A percentile compares a stretch with the other conserved stretches of the same genome.
Conservation (phyloP, 2,113 vertebrate genomes). For the Anhinga anhinga region DNA sequence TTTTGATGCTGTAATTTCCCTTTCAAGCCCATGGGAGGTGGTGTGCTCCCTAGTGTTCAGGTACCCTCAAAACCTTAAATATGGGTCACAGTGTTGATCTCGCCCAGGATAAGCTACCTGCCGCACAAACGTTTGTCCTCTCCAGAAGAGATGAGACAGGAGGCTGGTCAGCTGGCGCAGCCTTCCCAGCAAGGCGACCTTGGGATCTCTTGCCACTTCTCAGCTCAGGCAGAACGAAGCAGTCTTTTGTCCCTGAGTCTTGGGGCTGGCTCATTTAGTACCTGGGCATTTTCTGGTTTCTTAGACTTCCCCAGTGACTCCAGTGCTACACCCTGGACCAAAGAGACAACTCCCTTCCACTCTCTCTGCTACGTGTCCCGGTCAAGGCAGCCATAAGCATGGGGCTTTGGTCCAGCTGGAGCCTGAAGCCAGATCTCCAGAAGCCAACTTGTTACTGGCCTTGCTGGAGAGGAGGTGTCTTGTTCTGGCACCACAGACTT, state of each 20-base stretch:
- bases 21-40: background rate
- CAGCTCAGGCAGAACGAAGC: constrained; percentile 6
- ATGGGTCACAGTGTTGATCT: background rate
- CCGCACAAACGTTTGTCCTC: background rate
- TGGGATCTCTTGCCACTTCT: background rate
- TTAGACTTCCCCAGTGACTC: background rate
- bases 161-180: background rate
- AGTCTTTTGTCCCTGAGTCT: background rate
- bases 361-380: background rate
- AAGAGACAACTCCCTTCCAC: background rate
- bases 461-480: background rate
- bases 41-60: background rate
- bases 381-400: background rate
- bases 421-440: background rate
- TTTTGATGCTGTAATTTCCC: background rate
- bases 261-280: background rate
- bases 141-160: background rate
- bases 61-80: background rate
- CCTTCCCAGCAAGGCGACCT: background rate
- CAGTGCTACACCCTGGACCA: background rate
- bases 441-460: background rate
- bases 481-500: background rate
- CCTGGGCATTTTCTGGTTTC: background rate
- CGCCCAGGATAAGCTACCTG: background rate
- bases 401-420: constrained; percentile 32